Evolutionary conservation across 2,888 invertebrate species (phyloP).

Genomic region (Cryptocheilus praepositus): DNA sequence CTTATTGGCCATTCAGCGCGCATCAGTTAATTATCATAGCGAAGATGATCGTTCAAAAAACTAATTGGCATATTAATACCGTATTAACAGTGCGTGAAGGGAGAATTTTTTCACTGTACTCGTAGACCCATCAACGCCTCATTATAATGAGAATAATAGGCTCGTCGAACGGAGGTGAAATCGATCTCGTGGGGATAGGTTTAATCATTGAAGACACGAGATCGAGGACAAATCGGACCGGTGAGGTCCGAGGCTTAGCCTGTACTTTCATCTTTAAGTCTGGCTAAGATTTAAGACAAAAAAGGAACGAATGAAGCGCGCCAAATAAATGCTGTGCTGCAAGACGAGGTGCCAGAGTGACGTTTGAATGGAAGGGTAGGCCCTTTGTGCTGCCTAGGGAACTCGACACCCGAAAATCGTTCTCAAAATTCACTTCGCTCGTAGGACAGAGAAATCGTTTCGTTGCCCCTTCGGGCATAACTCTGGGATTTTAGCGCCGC

Average conservation of each 20-base stretch:
- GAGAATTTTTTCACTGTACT: too few species aligned
- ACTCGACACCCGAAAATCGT: slow-evolving; percentile 73
- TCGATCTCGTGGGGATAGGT: not conserved
- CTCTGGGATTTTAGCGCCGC: slow-evolving; percentile 21
- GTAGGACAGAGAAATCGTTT: slow-evolving; percentile 26
- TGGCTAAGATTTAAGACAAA: slow-evolving; percentile 65
- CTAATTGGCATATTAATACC: too few species aligned
- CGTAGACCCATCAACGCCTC: too few species aligned
- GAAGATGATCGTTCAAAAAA: not conserved
- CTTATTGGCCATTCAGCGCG: not conserved
- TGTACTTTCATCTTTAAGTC: slow-evolving; percentile 63
- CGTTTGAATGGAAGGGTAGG: slow-evolving; percentile 73
- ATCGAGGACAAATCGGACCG: not conserved
- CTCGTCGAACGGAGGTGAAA: slow-evolving; percentile 1
- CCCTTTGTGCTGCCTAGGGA: slow-evolving; percentile 64
- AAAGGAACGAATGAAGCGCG: slow-evolving; percentile 57
- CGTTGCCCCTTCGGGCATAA: slow-evolving; percentile 11
- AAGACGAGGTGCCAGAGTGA: slow-evolving; percentile 74
- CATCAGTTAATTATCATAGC: not conserved
- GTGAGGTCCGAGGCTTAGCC: slow-evolving; percentile 13
- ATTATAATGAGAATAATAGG: too few species aligned
- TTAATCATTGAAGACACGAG: not conserved
- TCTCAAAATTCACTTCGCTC: slow-evolving; percentile 66
- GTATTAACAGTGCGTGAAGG: too few species aligned
- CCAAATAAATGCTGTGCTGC: slow-evolving; percentile 61